These are phyloP conservation scores for Oncorhynchus mykiss DNA, from an alignment of 2,113 vertebrate genomes.

Conservation along the genomic window DNA sequence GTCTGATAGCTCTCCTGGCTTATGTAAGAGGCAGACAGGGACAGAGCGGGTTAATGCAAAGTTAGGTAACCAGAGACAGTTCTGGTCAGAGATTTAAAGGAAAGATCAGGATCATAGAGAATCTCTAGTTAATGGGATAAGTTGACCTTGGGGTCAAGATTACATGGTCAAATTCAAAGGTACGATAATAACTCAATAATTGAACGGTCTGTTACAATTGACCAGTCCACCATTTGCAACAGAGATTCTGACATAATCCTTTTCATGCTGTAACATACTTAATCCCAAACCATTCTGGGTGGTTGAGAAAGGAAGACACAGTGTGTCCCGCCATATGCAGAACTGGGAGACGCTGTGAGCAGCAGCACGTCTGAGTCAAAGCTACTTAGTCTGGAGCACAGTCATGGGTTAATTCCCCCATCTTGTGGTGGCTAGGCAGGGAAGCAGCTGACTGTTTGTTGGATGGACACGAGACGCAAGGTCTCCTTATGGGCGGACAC, in stretches of 20 bases:
- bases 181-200: background rate
- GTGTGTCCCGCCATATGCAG: background rate
- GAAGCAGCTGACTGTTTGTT: slow-evolving; percentile 1
- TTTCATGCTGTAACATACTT: too few relatives aligned
- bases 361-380: background rate
- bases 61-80: slow-evolving; percentile 39
- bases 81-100: slow-evolving; percentile 17
- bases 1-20: slow-evolving; percentile 44
- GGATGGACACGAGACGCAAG: background rate
- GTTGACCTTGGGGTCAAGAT: background rate
- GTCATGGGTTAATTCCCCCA: slow-evolving; percentile 49
- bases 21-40: slow-evolving; percentile 31
- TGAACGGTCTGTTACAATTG: background rate
- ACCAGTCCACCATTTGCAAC: too few relatives aligned
- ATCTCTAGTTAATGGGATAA: background rate
- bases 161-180: slow-evolving; percentile 4
- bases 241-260: too few relatives aligned
- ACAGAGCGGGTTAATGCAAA: slow-evolving; percentile 16
- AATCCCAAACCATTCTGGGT: too few relatives aligned
- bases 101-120: slow-evolving; percentile 2
- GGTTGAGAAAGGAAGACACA: background rate
- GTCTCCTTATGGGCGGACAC: background rate
- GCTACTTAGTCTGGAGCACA: background rate
- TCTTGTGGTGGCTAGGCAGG: slow-evolving; percentile 50
- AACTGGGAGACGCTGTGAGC: background rate